A percentile compares a stretch with the other conserved stretches of the same genome.
These are phyloP conservation scores for Pteronura brasiliensis DNA, from an alignment of 2,113 vertebrate genomes.

Conservation along the genomic window DNA sequence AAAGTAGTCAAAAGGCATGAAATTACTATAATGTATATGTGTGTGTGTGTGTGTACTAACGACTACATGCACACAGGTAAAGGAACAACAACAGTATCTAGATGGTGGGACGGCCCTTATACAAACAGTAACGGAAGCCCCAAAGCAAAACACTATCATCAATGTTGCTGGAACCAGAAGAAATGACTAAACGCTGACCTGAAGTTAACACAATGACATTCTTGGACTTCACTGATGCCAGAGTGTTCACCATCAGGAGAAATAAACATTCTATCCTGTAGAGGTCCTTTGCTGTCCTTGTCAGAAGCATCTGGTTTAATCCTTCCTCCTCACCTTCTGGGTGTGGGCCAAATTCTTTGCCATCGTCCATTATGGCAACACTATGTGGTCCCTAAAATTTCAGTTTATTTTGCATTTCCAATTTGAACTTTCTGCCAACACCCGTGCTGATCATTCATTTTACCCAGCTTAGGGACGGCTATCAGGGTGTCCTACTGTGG, in stretches of 20 bases:
- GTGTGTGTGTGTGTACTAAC: not conserved
- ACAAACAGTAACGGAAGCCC: not conserved
- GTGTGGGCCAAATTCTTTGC: not conserved
- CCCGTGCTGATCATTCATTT: not conserved
- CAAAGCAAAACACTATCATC: not conserved
- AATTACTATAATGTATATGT: not conserved
- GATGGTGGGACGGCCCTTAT: not conserved
- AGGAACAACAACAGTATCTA: not conserved
- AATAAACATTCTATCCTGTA: not conserved
- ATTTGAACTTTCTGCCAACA: conserved; percentile 35
- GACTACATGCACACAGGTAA: not conserved
- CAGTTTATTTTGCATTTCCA: conserved; percentile 53
- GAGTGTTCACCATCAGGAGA: not conserved
- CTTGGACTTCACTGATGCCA: not conserved
- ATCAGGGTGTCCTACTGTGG: conserved; percentile 33
- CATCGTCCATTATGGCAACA: conserved; percentile 32
- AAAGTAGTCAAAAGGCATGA: not conserved
- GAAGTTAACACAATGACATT: not conserved
- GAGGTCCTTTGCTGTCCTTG: not conserved
- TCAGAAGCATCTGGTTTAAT: not conserved
- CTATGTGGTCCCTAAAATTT: not conserved
- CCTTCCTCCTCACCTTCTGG: not conserved
- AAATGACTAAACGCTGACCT: not conserved
- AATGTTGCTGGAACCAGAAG: not conserved
- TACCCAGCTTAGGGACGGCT: not conserved